A percentile compares a stretch with the other conserved stretches of the same genome.
These are phyloP conservation scores for Antechinus stuartii DNA, from an alignment of 2,113 vertebrate genomes.

Conservation along the genomic window DNA sequence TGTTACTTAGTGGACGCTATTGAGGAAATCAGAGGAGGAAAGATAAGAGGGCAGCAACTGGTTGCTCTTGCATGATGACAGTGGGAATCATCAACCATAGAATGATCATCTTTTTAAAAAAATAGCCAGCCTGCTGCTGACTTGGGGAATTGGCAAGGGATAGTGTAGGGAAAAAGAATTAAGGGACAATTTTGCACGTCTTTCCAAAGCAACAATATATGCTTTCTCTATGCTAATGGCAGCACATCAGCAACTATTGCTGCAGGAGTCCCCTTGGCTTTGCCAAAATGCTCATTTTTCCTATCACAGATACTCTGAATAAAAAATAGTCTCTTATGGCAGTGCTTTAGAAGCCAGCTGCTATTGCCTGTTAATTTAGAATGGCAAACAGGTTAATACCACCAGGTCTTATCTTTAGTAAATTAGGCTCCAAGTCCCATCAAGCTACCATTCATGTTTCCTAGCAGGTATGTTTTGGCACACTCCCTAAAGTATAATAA, in stretches of 20 bases:
- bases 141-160: not conserved
- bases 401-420: not conserved
- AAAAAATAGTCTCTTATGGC: not conserved
- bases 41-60: not conserved
- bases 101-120: rapidly evolving
- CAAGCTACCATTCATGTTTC: constrained; percentile 6
- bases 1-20: not conserved
- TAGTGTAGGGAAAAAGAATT: rapidly evolving
- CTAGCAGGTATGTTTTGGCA: constrained; percentile 73
- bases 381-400: rapidly evolving
- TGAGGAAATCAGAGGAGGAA: not conserved
- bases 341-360: not conserved
- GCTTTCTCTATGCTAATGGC: not conserved
- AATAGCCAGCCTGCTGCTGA: not conserved
- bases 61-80: no score
- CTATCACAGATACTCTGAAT: not conserved
- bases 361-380: not conserved
- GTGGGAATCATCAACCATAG: not conserved
- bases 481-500: constrained; percentile 65
- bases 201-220: not conserved
- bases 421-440: not conserved
- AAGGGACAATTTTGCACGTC: not conserved
- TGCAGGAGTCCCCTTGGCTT: not conserved
- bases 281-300: not conserved
- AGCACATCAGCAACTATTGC: not conserved